Base-by-base conservation (phyloP, 2,797 vertebrate genomes). In the Chloroceryle amazona region DNA sequence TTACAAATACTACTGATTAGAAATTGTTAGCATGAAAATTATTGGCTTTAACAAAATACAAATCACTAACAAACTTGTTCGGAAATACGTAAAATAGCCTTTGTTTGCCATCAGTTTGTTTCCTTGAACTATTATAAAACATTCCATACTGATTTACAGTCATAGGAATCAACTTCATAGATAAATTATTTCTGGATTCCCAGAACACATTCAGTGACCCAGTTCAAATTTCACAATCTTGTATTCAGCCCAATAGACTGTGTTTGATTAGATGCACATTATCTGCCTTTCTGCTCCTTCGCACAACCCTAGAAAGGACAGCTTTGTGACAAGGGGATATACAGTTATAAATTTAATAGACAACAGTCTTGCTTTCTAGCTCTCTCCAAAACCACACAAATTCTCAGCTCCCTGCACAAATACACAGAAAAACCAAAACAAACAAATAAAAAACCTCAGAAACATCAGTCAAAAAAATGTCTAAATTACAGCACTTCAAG, bases 221-320 rank as follows among this genome's bases (percentile, higher is more conserved):
- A 74, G 91, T 95, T 96, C 85, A 95, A 96, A 86, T 95, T 96
- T 96, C 96, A 96, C 89, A 96, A 94, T 93, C 94, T 86, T 95
- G 93, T 91, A 73, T 90, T 63, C 80, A 81, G 66, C 89, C 93
- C 91, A 96, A 91, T 57, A 16, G 85, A 81, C 70, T 95, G 92
- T 73, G 60, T 89, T 96, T 96, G 85, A 95, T 96, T 95, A 96
- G 93, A 96, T 86, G 82, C 89, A 94, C 89, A 94, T 93, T 89
- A 96, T 95, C 75, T 88, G 86, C 91, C 80, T 88, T 57, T 91
- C 72, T 83, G 85, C 54, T 94, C 70, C 85, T 65, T 75, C 28
- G 4, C 79, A 90, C 66, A 95, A 33, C 47, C 55, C 85, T 52
- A 62, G 76, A 81, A 79, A 91, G 76, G 51, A 88, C 10, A 17